A percentile compares a stretch with the other conserved stretches of the same genome.
Evolutionary conservation across 1,140 invertebrate genomes (phyloP).

Genomic region (Cherax destructor): DNA sequence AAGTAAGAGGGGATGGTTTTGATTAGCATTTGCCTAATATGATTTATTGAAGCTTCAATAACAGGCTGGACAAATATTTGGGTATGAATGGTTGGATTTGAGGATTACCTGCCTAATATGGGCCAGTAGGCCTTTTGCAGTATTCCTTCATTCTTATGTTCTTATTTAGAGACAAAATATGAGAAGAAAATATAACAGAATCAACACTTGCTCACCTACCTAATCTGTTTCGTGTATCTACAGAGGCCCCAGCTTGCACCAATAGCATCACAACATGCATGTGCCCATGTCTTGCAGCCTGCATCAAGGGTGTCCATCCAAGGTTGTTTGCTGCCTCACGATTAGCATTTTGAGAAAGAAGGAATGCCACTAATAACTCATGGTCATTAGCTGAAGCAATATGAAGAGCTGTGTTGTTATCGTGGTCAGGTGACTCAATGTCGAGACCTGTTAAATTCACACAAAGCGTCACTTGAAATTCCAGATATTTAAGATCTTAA

Average conservation of each 20-base stretch:
- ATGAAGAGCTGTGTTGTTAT: constrained; percentile 62
- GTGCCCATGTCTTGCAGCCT: constrained; percentile 58
- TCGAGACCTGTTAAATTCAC: constrained; percentile 21
- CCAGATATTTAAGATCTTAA: too few species aligned
- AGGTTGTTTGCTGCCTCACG: constrained; percentile 39
- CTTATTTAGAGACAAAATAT: too few species aligned
- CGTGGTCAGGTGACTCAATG: constrained; percentile 44
- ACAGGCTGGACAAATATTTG: too few species aligned
- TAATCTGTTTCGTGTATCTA: constrained; percentile 48
- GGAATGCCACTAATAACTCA: constrained; percentile 33
- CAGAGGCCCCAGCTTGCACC: constrained; percentile 41
- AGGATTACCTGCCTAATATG: too few species aligned
- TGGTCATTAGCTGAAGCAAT: constrained; percentile 62
- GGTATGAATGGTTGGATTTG: too few species aligned
- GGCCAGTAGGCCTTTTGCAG: too few species aligned
- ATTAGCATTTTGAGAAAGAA: constrained; percentile 11
- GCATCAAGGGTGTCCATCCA: constrained; percentile 59
- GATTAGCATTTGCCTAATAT: too few species aligned
- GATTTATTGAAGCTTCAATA: too few species aligned
- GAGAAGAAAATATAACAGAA: too few species aligned
- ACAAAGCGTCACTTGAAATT: too few species aligned
- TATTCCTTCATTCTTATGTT: too few species aligned
- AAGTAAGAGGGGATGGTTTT: too few species aligned
- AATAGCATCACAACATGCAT: constrained; percentile 38
- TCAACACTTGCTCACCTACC: constrained; percentile 5